These are phyloP conservation scores for Mormyrus proboscirostris DNA, from an alignment of 2,797 vertebrate species.

Conservation along the genomic window DNA sequence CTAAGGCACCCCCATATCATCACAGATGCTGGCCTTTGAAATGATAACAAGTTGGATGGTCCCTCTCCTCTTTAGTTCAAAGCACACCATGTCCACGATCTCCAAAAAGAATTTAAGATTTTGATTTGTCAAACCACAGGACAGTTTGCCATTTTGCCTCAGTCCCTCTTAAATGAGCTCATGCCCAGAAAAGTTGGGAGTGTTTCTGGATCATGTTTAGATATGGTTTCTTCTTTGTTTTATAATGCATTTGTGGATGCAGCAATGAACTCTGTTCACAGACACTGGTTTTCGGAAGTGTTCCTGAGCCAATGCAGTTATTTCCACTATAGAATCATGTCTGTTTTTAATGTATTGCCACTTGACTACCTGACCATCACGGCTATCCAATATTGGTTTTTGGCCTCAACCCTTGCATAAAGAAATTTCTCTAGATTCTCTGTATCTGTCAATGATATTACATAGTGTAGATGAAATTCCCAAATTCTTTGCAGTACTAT, in stretches of 20 bases:
- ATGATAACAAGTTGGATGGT: neutral
- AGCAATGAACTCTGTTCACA: neutral
- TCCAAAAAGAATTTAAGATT: neutral
- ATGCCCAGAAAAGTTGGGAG: neutral
- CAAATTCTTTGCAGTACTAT: neutral
- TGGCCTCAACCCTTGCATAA: neutral
- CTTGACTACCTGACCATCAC: neutral
- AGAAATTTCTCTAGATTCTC: neutral
- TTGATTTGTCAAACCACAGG: neutral
- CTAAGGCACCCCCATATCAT: neutral
- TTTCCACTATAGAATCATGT: neutral
- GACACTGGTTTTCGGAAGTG: neutral
- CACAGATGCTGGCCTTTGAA: neutral
- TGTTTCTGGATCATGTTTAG: neutral
- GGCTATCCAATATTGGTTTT: neutral
- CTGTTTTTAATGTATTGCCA: neutral
- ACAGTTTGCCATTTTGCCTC: neutral
- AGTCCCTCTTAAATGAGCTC: neutral
- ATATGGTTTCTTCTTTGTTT: neutral
- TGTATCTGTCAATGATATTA: neutral
- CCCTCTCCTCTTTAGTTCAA: neutral
- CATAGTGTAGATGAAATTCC: neutral
- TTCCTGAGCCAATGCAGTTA: neutral
- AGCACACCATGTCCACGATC: neutral
- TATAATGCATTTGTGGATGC: neutral